These are phyloP conservation scores for Coracias cyanogaster DNA, from an alignment of 2,797 vertebrate species.

Conservation along the genomic window DNA sequence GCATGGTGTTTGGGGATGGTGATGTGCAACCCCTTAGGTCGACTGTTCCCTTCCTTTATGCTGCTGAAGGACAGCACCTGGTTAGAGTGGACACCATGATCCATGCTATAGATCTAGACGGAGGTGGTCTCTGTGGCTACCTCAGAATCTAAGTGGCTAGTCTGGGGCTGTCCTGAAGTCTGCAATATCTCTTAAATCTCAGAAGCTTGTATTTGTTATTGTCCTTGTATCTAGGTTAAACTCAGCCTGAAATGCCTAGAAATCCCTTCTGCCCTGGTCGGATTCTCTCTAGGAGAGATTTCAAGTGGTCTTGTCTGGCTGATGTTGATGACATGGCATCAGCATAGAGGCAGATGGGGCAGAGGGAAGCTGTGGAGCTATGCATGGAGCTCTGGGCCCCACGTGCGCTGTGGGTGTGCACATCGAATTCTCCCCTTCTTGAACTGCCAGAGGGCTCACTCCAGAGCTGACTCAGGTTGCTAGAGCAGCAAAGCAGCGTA, in stretches of 20 bases:
- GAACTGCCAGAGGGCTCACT: neutral
- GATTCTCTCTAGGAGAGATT: neutral
- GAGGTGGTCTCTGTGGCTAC: neutral
- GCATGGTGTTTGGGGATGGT: neutral
- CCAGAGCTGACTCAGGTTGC: neutral
- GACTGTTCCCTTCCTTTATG: neutral
- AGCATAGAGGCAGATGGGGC: neutral
- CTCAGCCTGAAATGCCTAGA: neutral
- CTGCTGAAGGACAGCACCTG: neutral
- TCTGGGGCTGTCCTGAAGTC: neutral
- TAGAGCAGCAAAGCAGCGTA: neutral
- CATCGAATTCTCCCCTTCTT: neutral
- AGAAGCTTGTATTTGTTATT: neutral
- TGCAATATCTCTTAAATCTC: neutral
- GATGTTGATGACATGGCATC: fast-evolving
- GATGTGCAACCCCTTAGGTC: neutral
- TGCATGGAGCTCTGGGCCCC: neutral
- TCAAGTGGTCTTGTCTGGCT: neutral
- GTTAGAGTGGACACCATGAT: neutral
- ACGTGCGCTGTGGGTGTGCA: fast-evolving
- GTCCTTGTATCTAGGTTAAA: too few species aligned
- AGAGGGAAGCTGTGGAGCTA: neutral
- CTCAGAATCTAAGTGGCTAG: neutral
- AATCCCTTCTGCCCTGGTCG: neutral
- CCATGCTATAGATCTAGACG: neutral